Evolutionary conservation across 1,140 invertebrate species (phyloP), one percentile per base, ranked within the genome.

Genomic region (Drosophila persimilis): DNA sequence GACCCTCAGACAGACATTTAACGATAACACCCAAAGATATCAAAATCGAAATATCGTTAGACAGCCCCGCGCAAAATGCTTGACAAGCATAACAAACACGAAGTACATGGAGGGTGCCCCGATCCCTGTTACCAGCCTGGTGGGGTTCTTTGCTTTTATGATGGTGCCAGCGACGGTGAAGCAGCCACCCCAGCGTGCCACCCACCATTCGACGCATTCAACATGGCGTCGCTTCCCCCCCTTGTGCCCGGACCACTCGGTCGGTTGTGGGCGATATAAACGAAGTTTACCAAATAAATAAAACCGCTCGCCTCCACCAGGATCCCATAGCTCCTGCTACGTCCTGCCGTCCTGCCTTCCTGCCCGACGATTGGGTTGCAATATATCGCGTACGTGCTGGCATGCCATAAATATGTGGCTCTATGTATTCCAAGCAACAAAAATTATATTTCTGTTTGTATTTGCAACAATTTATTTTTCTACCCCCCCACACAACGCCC

Each of bases 71-170:
- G 77, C 70, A 80, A 89, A 89, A 84, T 80, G 85, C 85, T 89
- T 89, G 85, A 89, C 85, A 89, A 89, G 85, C 85, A 89, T 89
- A 89, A 89, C 85, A 89, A 85, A 86, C 77, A 88, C 69, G 70
- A 77, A 63, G 74, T 80, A 86, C 78, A 83, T 54, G 51, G 60
- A 57, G 56, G 47, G 66, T 52, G 39, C 65, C 66, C 50, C 29
- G 51, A 22, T 44, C 54, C 24, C 6, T 8, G 8, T 48, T 44
- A 48, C 47, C 46, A 20, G 15, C 67, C 53, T 55, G 56, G 62
- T 39, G 11, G 35, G 35, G 35, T 62, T 43, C 44, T 47, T 44
- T 47, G 58, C 57, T 62, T 80, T 80, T 80, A 80, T 80, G 79
- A 77, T 71, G 73, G 64, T 75, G 55, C 60, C 79, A 52, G 11